Percentiles rank a stretch among this genome's conserved stretches.
phyloP scores from a whole-genome alignment of 2,113 vertebrate genomes.

The Urocolius indicus region DNA sequence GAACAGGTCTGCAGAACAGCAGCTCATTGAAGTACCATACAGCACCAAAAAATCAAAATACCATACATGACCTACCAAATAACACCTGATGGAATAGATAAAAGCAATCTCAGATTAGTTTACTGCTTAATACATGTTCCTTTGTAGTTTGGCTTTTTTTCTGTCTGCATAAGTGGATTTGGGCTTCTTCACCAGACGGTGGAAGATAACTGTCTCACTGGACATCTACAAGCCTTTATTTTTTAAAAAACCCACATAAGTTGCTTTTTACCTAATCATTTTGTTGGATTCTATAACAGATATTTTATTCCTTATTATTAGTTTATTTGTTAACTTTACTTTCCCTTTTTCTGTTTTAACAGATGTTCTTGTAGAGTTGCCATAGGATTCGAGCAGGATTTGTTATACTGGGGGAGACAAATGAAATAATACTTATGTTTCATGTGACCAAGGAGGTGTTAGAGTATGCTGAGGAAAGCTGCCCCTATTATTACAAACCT shows the following conservation, averaged over 20 bases:
- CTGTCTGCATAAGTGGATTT: background rate
- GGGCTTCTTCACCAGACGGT: background rate
- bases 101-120: background rate
- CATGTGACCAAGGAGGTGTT: background rate
- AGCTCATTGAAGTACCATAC: background rate
- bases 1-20: background rate
- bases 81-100: background rate
- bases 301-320: background rate
- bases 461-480: background rate
- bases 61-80: background rate
- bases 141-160: background rate
- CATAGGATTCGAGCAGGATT: background rate
- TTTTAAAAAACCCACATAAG: background rate
- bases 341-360: background rate
- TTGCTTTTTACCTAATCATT: background rate
- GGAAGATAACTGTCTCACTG: background rate
- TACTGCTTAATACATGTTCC: background rate
- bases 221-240: background rate
- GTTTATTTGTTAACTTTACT: background rate
- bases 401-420: background rate
- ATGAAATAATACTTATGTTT: background rate
- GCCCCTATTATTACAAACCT: background rate
- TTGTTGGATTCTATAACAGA: background rate
- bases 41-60: background rate
- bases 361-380: background rate